Percentiles rank a stretch among this genome's conserved stretches.
These are phyloP conservation scores for Rhinichthys klamathensis DNA, from an alignment of 2,113 vertebrate genomes.

Conservation along the genomic window DNA sequence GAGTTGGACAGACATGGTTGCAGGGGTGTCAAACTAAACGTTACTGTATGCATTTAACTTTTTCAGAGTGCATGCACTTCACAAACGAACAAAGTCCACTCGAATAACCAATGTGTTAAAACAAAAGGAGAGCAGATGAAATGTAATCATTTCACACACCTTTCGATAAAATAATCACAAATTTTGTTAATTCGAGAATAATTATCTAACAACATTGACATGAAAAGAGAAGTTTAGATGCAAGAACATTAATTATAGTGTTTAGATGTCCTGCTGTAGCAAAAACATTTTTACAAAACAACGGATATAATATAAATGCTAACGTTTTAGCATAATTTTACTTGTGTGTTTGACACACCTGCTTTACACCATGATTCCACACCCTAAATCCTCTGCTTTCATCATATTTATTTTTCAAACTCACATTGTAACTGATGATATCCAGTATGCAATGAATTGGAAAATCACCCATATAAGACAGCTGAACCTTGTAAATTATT, in stretches of 20 bases:
- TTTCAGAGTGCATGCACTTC: not conserved
- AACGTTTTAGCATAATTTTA: not conserved
- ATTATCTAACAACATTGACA: not conserved
- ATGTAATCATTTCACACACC: not conserved
- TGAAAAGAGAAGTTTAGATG: not conserved
- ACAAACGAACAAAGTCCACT: not conserved
- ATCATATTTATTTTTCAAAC: constrained; percentile 15
- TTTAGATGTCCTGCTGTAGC: not conserved
- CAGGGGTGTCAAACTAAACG: not conserved
- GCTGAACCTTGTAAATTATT: constrained; percentile 3
- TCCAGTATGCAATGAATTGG: not conserved
- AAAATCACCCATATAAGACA: constrained; percentile 22
- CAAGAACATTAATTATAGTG: not conserved
- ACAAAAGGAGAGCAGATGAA: not conserved
- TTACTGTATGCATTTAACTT: not conserved
- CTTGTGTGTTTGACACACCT: constrained; percentile 5
- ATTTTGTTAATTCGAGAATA: not conserved
- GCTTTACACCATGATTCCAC: not conserved
- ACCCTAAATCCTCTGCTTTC: not conserved
- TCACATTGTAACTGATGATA: not conserved
- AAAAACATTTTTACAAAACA: not conserved
- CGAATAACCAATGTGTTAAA: not conserved
- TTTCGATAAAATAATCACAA: not conserved
- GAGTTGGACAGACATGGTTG: constrained; percentile 4
- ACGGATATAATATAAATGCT: not conserved